A percentile compares a stretch with the other conserved stretches of the same genome.
phyloP scores from a whole-genome alignment of 2,113 vertebrate species.

The Apodemus speciosus region DNA sequence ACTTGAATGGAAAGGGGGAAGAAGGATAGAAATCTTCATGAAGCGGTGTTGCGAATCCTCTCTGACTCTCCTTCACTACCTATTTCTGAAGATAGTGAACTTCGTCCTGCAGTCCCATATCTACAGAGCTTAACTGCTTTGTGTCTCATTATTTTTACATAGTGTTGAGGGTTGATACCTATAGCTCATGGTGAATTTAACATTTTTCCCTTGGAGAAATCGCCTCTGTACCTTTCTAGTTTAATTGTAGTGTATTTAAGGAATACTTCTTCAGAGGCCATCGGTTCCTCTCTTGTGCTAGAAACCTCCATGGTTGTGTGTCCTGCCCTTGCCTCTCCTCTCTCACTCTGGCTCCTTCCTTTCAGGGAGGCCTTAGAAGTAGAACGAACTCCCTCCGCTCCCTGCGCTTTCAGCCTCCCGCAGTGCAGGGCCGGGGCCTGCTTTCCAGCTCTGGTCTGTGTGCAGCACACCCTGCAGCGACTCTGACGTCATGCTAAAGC shows the following conservation, averaged over 20 bases:
- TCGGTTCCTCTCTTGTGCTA: slow-evolving; percentile 15
- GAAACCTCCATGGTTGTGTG: slow-evolving; percentile 35
- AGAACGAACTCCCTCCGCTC: not conserved
- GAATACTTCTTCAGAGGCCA: slow-evolving; percentile 59
- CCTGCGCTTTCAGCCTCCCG: not conserved
- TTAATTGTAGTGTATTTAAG: slow-evolving; percentile 58
- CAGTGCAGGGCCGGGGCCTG: not conserved
- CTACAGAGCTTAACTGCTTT: slow-evolving; percentile 81
- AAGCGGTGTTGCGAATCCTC: slow-evolving; percentile 83
- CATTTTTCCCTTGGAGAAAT: slow-evolving; percentile 55
- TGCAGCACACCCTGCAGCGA: slow-evolving; percentile 1
- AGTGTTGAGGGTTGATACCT: slow-evolving; percentile 38
- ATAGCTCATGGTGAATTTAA: slow-evolving; percentile 56
- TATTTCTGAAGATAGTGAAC: slow-evolving; percentile 78
- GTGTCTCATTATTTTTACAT: slow-evolving; percentile 77
- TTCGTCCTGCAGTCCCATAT: slow-evolving; percentile 82
- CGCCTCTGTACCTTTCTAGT: slow-evolving; percentile 57
- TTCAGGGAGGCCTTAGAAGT: slow-evolving; percentile 49
- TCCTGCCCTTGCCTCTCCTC: slow-evolving; percentile 45
- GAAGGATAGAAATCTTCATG: slow-evolving; percentile 81
- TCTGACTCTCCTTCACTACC: slow-evolving; percentile 73
- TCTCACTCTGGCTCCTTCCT: slow-evolving; percentile 43
- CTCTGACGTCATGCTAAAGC: slow-evolving; percentile 36
- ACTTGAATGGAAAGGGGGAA: slow-evolving; percentile 79
- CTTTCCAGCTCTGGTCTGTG: slow-evolving; percentile 34